Evolutionary conservation across 2,888 invertebrate species (phyloP), one percentile per base, ranked within the genome.

Genomic region (Orthosia gracilis): DNA sequence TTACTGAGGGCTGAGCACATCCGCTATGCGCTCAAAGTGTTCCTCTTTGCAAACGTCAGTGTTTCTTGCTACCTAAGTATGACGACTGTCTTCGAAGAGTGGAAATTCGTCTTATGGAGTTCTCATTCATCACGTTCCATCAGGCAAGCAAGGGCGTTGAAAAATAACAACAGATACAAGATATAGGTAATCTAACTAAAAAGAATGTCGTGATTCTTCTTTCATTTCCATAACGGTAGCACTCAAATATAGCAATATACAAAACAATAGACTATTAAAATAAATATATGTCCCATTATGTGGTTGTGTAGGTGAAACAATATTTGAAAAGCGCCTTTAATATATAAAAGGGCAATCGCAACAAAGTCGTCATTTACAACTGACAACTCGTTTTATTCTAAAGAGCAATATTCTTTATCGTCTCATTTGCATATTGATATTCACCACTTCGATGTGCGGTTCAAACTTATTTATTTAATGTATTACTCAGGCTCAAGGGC

Each of bases 201-300:
- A 55, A 31, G 52, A 57, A 50, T 66, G 40, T 63, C 4, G 26
- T 80, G 21, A 49, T 47, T 55, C 17, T 23, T 72, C 55, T 73
- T 55, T 5, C 23, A 40, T 49, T 55, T 52, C 65, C 67, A 45
- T 66, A 58, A 50, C 49, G 0, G 52, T 49, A 63, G 62, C 49
- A n/a, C 58, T 62, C 26, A 57, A 45, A 26, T 21, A 58, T 2
- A 55, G 64, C 26, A 68, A 54, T 54, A 47, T 62, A 61, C 31
- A 31, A 54, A 71, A 83, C 84, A 83, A 83, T 80, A 64, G 84
- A 52, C 62, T 13, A 80, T 83, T 64, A 80, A 83, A 78, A 64
- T 64, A 75, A 81, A 73, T 77, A 70, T 55, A 67, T 52, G 54
- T 13, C 9, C 5, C 52, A 64, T 50, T 72, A 74, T 55, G 26